Percentiles rank a stretch among this genome's conserved stretches.
Evolutionary conservation across 2,888 invertebrate genomes (phyloP).

Genomic region (Zaprionus obscuricornis): DNA sequence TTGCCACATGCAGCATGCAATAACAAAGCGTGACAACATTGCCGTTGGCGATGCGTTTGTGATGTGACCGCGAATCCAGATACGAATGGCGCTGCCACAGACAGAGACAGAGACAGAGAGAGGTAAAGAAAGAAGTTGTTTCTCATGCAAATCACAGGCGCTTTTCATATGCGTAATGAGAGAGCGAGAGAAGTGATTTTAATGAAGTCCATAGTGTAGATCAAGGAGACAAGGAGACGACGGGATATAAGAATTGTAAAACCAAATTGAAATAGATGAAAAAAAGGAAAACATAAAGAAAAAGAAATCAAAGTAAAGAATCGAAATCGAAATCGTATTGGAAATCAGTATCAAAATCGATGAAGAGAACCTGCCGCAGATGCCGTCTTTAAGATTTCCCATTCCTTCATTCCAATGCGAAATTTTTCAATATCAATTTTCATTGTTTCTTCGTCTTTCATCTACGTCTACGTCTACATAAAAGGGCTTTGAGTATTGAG

Average conservation of each 20-base stretch:
- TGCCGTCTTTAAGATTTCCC: conserved; percentile 71
- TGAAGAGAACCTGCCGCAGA: conserved; percentile 59
- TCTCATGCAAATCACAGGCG: conserved; percentile 49
- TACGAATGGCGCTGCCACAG: not conserved
- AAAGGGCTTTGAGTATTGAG: no score
- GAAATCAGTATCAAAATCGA: conserved; percentile 12
- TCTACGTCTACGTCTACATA: conserved; percentile 1
- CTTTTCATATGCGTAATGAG: conserved; percentile 69
- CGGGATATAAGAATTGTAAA: no score
- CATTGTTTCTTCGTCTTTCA: conserved; percentile 52
- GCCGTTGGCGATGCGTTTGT: conserved; percentile 64
- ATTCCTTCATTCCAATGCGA: conserved; percentile 21
- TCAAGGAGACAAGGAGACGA: no score
- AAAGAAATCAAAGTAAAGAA: conserved; percentile 25
- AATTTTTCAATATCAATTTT: conserved; percentile 73
- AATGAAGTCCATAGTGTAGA: conserved; percentile 44
- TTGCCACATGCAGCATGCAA: conserved; percentile 31
- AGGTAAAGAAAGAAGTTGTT: conserved; percentile 3
- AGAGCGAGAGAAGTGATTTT: conserved; percentile 16
- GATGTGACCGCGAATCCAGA: conserved; percentile 53
- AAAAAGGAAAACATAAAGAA: not conserved
- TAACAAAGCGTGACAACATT: conserved; percentile 57
- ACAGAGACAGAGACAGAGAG: not conserved
- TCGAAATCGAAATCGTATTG: not conserved
- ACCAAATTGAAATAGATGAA: no score